Conservation (phyloP, 2,797 vertebrate species). For the Falco rusticolus region DNA sequence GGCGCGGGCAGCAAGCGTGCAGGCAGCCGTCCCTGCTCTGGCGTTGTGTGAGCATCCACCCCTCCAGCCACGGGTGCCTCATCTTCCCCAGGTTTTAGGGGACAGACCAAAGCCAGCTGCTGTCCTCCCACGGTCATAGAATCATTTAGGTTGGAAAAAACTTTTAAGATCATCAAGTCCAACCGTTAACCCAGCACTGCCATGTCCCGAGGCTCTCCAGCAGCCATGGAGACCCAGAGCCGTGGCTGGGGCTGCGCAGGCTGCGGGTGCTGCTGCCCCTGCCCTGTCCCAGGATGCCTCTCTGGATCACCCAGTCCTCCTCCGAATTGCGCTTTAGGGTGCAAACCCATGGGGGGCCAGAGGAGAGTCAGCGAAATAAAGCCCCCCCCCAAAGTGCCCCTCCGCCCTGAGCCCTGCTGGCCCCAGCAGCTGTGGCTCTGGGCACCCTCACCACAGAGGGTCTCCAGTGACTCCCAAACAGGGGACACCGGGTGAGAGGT, state of each 20-base stretch:
- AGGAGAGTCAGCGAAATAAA: too few relatives aligned
- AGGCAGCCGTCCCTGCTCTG: neutral
- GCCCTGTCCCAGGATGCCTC: neutral
- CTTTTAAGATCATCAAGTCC: too few relatives aligned
- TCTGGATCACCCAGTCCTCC: neutral
- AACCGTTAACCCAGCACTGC: too few relatives aligned
- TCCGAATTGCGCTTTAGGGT: too few relatives aligned
- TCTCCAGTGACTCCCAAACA: neutral
- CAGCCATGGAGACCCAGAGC: neutral
- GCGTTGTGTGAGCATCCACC: neutral
- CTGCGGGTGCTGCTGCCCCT: neutral
- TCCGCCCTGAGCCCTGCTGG: too few relatives aligned
- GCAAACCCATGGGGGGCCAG: too few relatives aligned
- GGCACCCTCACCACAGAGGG: neutral
- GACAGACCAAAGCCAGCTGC: neutral
- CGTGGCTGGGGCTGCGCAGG: neutral
- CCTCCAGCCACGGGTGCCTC: neutral
- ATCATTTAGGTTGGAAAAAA: too few relatives aligned
- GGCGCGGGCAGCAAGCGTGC: neutral
- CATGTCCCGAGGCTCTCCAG: neutral
- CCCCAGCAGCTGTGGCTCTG: neutral
- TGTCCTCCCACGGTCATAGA: neutral
- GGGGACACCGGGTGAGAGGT: neutral
- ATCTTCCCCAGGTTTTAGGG: neutral
- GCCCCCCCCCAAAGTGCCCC: too few relatives aligned